phyloP scores from a whole-genome alignment of 2,888 invertebrate species.

The Craniophora ligustri region DNA sequence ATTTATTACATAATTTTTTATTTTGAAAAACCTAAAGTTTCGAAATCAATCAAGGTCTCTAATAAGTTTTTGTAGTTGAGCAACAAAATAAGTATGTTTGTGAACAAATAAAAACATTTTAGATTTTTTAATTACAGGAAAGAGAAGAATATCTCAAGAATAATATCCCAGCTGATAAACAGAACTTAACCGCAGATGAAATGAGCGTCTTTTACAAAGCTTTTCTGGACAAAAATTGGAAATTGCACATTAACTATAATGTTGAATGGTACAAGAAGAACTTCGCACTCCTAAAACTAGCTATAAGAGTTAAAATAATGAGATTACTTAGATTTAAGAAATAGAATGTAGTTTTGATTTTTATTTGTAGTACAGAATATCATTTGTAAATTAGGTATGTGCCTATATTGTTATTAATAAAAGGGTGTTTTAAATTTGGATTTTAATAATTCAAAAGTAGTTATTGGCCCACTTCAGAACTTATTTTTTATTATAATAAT shows the following conservation, averaged over 20 bases:
- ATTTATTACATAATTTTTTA: not conserved
- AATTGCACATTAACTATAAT: constrained; percentile 92
- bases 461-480: too few species aligned
- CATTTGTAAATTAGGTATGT: constrained; percentile 33
- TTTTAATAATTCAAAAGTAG: not conserved
- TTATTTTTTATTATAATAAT: too few species aligned
- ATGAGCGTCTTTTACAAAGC: constrained; percentile 96
- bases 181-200: constrained; percentile 92
- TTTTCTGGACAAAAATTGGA: constrained; percentile 95
- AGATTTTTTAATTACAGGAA: constrained; percentile 79
- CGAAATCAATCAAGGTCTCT: too few species aligned
- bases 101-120: too few species aligned
- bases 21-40: not conserved
- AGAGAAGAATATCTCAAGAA: constrained; percentile 87
- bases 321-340: constrained; percentile 74
- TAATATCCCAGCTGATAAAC: constrained; percentile 81
- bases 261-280: constrained; percentile 95
- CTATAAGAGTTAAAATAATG: constrained; percentile 88
- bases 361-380: constrained; percentile 25
- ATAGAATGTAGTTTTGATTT: constrained; percentile 21
- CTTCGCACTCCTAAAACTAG: constrained; percentile 89
- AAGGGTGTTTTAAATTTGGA: not conserved
- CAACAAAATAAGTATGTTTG: too few species aligned
- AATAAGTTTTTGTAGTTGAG: too few species aligned
- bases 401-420: constrained; percentile 43